A percentile compares a stretch with the other conserved stretches of the same genome.
phyloP scores from a whole-genome alignment of 2,113 vertebrate species.

The Naja naja region DNA sequence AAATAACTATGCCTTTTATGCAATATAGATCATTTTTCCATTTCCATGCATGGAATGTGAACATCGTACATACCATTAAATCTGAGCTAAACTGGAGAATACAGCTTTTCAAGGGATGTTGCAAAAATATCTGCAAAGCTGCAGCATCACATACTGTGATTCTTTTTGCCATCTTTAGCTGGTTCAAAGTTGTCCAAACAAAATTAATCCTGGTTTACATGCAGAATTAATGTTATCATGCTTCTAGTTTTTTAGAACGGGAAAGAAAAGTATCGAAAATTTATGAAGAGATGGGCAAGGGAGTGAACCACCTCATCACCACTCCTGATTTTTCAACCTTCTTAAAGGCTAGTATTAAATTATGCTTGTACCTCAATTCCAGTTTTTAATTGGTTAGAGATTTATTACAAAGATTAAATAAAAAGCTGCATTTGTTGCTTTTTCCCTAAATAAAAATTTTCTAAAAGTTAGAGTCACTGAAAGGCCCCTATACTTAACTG shows the following conservation, averaged over 20 bases:
- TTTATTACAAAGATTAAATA: constrained; percentile 26
- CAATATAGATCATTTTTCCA: not conserved
- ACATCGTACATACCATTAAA: not conserved
- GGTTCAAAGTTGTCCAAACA: not conserved
- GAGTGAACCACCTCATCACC: not conserved
- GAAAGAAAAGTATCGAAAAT: not conserved
- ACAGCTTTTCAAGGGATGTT: constrained; percentile 23
- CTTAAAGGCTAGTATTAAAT: not conserved
- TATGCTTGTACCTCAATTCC: constrained; percentile 8
- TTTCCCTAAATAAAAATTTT: constrained; percentile 24
- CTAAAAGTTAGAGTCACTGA: constrained; percentile 43
- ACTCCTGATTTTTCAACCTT: not conserved
- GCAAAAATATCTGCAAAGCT: not conserved
- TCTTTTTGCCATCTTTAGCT: not conserved
- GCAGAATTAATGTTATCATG: not conserved
- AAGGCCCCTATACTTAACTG: constrained; percentile 22
- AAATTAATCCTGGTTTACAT: not conserved
- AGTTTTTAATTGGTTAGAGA: constrained; percentile 27
- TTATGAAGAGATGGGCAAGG: not conserved
- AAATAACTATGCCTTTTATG: not conserved
- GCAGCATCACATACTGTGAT: not conserved
- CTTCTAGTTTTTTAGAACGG: not conserved
- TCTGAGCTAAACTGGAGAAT: constrained; percentile 14
- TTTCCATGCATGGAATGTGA: not conserved
- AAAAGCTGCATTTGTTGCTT: constrained; percentile 30